Evolutionary conservation across 2,113 vertebrate genomes (phyloP).

Genomic region (Ammodramus savannarum): DNA sequence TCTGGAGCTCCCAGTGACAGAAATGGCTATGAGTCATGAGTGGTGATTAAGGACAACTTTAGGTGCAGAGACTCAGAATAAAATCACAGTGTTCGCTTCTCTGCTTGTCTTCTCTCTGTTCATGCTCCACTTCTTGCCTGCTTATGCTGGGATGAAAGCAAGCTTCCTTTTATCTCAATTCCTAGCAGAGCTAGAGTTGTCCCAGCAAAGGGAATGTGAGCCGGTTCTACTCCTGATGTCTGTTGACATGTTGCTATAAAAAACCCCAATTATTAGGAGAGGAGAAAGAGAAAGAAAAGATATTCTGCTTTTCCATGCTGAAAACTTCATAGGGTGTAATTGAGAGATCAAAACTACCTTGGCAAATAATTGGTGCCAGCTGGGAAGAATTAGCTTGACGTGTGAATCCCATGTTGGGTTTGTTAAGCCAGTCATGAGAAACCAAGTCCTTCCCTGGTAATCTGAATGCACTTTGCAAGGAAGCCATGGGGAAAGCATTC

Average conservation of each 20-base stretch:
- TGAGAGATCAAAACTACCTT: slow-evolving; percentile 7
- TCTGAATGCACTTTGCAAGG: background rate
- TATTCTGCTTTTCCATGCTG: background rate
- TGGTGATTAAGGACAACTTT: slow-evolving; percentile 32
- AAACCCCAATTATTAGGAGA: background rate
- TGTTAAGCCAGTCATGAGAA: background rate
- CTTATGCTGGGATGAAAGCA: slow-evolving; percentile 40
- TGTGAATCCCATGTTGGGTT: background rate
- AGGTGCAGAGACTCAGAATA: slow-evolving; percentile 26
- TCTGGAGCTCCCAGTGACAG: slow-evolving; percentile 34
- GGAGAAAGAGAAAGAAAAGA: background rate
- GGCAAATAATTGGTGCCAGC: background rate
- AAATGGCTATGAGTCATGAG: slow-evolving; percentile 32
- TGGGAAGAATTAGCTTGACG: background rate
- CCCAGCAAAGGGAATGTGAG: slow-evolving; percentile 52
- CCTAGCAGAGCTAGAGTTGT: slow-evolving; percentile 38
- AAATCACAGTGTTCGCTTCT: slow-evolving; percentile 11
- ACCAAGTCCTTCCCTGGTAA: background rate
- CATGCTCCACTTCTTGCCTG: slow-evolving; percentile 51
- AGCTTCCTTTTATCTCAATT: slow-evolving; percentile 57
- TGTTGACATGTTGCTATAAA: slow-evolving; percentile 42
- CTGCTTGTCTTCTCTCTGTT: slow-evolving; percentile 15
- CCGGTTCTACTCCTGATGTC: background rate
- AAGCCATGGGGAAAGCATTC: background rate
- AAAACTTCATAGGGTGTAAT: background rate